phyloP scores from a whole-genome alignment of 1,140 invertebrate species.

The Anastrepha ludens region DNA sequence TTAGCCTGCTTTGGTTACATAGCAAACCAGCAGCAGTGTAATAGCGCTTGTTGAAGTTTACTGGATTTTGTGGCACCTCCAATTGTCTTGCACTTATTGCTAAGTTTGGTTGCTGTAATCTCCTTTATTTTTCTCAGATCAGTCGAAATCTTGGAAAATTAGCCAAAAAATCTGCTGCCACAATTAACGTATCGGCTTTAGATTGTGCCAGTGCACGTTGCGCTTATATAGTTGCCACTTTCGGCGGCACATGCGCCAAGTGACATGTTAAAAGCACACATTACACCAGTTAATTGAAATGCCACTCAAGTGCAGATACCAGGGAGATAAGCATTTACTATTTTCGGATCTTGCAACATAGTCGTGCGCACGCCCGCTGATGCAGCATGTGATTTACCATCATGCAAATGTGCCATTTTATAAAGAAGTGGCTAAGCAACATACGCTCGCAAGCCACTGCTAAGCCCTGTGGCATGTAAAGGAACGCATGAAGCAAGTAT shows the following conservation, averaged over 20 bases:
- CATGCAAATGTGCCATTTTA: background rate
- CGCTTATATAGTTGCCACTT: background rate
- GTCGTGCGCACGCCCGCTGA: background rate
- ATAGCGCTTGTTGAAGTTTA: background rate
- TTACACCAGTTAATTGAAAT: constrained; percentile 27
- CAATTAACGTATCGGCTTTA: background rate
- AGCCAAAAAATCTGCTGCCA: background rate
- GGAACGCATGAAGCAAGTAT: too few species aligned
- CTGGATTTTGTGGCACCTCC: background rate
- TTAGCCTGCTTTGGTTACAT: background rate
- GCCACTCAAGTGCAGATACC: background rate
- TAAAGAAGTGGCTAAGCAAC: background rate
- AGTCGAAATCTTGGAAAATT: background rate
- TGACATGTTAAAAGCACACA: background rate
- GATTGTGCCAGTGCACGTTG: background rate
- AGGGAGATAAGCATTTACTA: background rate
- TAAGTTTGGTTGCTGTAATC: background rate
- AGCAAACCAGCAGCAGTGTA: background rate
- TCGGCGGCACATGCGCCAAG: background rate
- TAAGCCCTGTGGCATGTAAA: background rate
- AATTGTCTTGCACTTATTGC: background rate
- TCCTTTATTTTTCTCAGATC: background rate
- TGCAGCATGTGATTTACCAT: constrained; percentile 1
- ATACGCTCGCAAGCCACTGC: background rate
- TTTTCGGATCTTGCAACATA: background rate